Evolutionary conservation across 2,113 vertebrate genomes (phyloP).

Genomic region (Phainopepla nitens): DNA sequence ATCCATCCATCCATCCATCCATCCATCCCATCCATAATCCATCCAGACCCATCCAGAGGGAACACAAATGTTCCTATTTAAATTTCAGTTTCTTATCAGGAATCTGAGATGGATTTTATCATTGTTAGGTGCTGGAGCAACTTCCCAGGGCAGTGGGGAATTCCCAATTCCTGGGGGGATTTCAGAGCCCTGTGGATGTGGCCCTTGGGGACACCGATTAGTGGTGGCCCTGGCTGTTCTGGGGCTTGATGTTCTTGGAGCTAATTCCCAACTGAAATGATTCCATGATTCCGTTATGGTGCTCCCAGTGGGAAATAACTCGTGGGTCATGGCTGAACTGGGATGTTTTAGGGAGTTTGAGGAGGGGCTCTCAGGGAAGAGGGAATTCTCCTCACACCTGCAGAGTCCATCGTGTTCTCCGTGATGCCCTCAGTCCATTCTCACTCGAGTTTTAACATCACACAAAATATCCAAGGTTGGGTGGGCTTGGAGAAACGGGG

Average conservation of each 20-base stretch:
- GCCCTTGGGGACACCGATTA: not conserved
- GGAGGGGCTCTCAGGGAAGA: no score
- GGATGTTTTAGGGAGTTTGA: no score
- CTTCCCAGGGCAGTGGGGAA: no score
- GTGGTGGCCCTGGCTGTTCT: not conserved
- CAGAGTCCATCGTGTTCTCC: not conserved
- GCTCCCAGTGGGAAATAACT: not conserved
- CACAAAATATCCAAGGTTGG: not conserved
- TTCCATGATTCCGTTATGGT: not conserved
- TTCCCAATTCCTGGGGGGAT: not conserved
- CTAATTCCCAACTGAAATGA: not conserved
- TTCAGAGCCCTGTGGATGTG: not conserved
- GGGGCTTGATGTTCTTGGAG: not conserved
- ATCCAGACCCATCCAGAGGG: not conserved
- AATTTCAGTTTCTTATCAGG: not conserved
- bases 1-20: not conserved
- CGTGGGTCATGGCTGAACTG: not conserved
- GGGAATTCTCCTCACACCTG: not conserved
- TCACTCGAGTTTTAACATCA: not conserved
- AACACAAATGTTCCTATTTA: fast-evolving
- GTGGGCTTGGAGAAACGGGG: not conserved
- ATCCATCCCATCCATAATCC: not conserved
- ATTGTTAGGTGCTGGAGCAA: not conserved
- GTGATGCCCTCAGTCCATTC: not conserved
- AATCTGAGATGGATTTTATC: not conserved